Percentiles rank a stretch among this genome's conserved stretches.
These are phyloP conservation scores for Trichomalopsis sarcophagae DNA, from an alignment of 1,140 invertebrate species.

Conservation along the genomic window DNA sequence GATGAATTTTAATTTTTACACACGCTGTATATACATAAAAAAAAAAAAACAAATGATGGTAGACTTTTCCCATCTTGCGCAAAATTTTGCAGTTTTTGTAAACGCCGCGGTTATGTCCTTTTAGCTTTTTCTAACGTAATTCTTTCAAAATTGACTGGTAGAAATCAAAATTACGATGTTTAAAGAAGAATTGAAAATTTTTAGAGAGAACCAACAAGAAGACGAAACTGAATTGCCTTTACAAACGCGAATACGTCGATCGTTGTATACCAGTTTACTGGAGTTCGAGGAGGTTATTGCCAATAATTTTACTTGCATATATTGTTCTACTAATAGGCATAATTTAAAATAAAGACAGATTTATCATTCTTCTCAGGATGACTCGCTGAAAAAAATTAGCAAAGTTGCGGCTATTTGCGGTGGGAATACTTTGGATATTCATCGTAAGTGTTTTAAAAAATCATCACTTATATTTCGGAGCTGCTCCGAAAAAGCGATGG, in stretches of 20 bases:
- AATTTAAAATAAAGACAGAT: slow-evolving; percentile 11
- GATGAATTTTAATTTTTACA: too few relatives aligned
- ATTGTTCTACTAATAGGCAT: too few relatives aligned
- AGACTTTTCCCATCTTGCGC: neutral
- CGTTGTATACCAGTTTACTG: slow-evolving; percentile 46
- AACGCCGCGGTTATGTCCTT: neutral
- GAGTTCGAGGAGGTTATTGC: slow-evolving; percentile 46
- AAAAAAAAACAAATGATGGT: slow-evolving; percentile 11
- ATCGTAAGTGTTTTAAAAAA: slow-evolving; percentile 49
- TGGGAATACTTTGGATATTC: slow-evolving; percentile 51
- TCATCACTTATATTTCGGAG: neutral
- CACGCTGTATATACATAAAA: too few relatives aligned
- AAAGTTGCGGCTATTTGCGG: slow-evolving; percentile 50
- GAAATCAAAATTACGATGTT: slow-evolving; percentile 38
- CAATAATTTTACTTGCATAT: neutral
- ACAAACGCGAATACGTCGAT: slow-evolving; percentile 45
- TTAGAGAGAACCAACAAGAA: neutral
- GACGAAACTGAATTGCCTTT: slow-evolving; percentile 25
- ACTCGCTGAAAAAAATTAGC: slow-evolving; percentile 46
- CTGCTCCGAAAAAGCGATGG: too few relatives aligned
- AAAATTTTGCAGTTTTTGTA: too few relatives aligned
- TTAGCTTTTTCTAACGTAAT: neutral
- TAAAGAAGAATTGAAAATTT: slow-evolving; percentile 23
- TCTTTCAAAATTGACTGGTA: slow-evolving; percentile 18
- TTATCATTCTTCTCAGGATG: slow-evolving; percentile 44